These are phyloP conservation scores for Sepioteuthis lessoniana DNA, from an alignment of 2,888 invertebrate species.

Conservation along the genomic window DNA sequence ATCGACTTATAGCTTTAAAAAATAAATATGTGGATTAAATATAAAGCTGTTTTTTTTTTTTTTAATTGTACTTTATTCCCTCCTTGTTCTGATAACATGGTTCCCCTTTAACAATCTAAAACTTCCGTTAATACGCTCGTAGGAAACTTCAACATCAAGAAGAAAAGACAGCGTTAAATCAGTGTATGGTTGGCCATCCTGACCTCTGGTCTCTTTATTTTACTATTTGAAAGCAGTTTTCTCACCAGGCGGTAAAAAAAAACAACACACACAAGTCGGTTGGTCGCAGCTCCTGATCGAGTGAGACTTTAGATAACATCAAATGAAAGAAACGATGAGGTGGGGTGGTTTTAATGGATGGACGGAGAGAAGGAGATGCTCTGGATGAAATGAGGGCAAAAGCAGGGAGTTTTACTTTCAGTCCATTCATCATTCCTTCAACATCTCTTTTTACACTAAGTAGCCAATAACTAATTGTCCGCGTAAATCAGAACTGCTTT, in stretches of 20 bases:
- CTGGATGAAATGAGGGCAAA: not conserved
- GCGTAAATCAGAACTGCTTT: not conserved
- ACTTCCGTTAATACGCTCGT: no score
- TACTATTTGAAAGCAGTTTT: conserved; percentile 5
- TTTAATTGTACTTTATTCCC: no score
- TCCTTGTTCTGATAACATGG: not conserved
- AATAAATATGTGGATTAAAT: no score
- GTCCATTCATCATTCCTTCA: not conserved
- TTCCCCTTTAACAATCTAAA: not conserved
- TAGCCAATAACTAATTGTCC: not conserved
- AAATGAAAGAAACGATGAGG: not conserved
- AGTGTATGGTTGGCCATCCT: not conserved
- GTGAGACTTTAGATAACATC: not conserved
- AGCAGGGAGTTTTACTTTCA: not conserved
- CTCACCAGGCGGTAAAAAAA: not conserved
- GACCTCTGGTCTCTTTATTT: not conserved
- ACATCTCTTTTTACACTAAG: not conserved
- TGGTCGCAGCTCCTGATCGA: not conserved
- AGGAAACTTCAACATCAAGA: no score
- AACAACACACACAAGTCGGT: not conserved
- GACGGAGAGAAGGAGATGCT: not conserved
- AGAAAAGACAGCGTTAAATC: no score
- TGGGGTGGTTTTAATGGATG: no score
- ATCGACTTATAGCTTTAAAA: no score
- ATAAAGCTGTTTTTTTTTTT: no score